Evolutionary conservation across 2,113 vertebrate species (phyloP), one percentile per base, ranked within the genome.

Genomic region (Toxotes chatareus): DNA sequence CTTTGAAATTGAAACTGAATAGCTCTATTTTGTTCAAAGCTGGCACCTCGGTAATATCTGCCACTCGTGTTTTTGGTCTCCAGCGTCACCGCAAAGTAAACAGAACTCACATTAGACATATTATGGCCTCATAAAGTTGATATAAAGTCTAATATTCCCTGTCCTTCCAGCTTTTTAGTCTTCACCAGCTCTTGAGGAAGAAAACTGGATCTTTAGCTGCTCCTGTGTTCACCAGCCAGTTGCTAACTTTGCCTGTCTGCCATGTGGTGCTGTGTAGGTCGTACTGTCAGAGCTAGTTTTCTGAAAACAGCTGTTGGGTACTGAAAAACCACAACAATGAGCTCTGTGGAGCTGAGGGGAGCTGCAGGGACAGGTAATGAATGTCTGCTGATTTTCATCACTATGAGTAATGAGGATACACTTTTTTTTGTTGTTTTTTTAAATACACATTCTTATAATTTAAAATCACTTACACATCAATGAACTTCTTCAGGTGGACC

Each of bases 1-100:
- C 49, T 59, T 14, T 61, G 34, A 57, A 51, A 75, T 34, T 19
- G 44, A 69, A 79, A 51, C 21, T 38, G 2, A 84, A 42, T n/a
- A 9, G 7, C 71, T 78, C 70, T 56, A 32, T 66, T 59, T 60
- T 34, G 1, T 19, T 32, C 61, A 8, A 4, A n/a, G 21, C 21
- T n/a, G 51, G 51, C n/a, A 10, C 51, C 8, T n/a, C 3, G 21
- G 2, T 51, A n/a, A 40, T 42, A 40, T 7, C 61, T 23, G 40
- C 23, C 63, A 27, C n/a, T 17, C 40, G 17, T 2, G 11, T 31
- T 47, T 47, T 21, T 19, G 42, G 64, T 23, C 64, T 32, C 7
- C 42, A 19, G 19, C 7, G 8, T 47, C 3, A 46, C 14, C 44
- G 44, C 12, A 47, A 27, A 16, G 42, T 10, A 4, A 61, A 19